phyloP scores from a whole-genome alignment of 2,113 vertebrate genomes.

The Mugil cephalus region DNA sequence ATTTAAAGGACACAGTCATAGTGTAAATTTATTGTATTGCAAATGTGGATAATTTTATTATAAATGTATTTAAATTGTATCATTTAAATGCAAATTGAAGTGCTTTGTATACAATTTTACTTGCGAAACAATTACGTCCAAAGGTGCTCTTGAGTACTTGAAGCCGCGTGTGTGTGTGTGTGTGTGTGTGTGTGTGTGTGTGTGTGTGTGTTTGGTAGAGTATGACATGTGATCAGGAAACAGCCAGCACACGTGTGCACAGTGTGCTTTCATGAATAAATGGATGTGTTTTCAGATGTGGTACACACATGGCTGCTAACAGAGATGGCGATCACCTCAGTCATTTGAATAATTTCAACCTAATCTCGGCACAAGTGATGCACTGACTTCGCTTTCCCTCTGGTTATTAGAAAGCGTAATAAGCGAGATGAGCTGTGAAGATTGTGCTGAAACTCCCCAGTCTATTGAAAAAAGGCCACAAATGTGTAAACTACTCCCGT shows the following conservation, averaged over 20 bases:
- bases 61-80: background rate
- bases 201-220: background rate
- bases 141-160: background rate
- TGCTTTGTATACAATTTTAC: background rate
- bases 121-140: background rate
- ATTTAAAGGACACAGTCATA: background rate
- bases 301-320: background rate
- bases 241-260: constrained; percentile 3
- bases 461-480: too few relatives aligned
- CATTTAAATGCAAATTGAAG: background rate
- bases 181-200: background rate
- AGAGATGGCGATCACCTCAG: background rate
- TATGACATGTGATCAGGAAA: constrained; percentile 37
- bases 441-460: background rate
- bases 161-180: background rate
- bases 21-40: background rate
- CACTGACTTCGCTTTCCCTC: background rate
- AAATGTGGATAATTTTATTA: background rate
- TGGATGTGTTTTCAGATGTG: constrained; percentile 2
- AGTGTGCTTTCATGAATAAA: constrained; percentile 4
- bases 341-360: background rate
- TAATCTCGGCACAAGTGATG: background rate
- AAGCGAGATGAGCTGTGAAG: background rate
- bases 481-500: too few relatives aligned
- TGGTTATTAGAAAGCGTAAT: background rate